phyloP scores from a whole-genome alignment of 2,888 invertebrate species.

The Chymomyza fuscimana region DNA sequence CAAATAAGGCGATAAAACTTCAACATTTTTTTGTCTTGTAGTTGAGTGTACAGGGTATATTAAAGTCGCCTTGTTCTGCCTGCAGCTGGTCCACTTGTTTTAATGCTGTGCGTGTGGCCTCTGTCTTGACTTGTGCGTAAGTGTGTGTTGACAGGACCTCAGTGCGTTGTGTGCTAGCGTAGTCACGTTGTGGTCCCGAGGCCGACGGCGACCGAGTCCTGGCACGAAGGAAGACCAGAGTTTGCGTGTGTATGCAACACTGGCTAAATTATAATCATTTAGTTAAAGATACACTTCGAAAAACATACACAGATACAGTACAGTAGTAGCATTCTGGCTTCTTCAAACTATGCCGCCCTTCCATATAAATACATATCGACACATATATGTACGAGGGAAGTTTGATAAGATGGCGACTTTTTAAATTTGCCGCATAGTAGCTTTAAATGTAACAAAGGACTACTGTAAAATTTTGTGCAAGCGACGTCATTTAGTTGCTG shows the following conservation, averaged over 20 bases:
- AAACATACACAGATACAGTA: constrained; percentile 1
- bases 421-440: no score
- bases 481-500: no score
- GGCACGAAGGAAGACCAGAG: not conserved
- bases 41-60: no score
- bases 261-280: constrained; percentile 71
- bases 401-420: no score
- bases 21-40: no score
- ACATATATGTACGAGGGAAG: not conserved
- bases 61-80: no score
- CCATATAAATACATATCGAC: not conserved
- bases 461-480: no score
- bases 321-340: not conserved
- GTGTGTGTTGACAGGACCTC: constrained; percentile 8
- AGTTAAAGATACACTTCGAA: constrained; percentile 46
- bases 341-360: not conserved
- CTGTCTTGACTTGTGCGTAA: not conserved
- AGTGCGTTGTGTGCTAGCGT: not conserved
- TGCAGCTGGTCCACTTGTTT: no score
- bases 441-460: no score
- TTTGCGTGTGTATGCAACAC: not conserved
- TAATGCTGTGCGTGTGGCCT: not conserved
- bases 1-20: no score
- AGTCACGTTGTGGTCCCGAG: constrained; percentile 23
- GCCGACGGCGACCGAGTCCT: constrained; percentile 49